Evolutionary conservation across 2,888 invertebrate species (phyloP).

Genomic region (Aphidius colemani): DNA sequence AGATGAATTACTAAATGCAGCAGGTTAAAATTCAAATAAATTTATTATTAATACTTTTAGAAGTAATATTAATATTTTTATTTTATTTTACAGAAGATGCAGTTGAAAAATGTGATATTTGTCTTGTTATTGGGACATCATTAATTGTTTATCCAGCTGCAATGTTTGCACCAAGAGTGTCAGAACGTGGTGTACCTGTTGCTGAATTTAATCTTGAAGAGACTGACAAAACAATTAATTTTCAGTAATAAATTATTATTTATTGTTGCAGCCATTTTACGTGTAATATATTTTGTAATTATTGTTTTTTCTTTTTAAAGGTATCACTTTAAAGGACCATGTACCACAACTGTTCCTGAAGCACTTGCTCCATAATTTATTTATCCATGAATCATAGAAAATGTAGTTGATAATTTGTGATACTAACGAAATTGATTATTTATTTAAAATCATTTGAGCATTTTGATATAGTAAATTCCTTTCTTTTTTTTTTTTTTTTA

Average conservation of each 20-base stretch:
- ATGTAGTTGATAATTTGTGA: too few relatives aligned
- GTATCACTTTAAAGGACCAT: slow-evolving; percentile 66
- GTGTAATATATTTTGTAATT: slow-evolving; percentile 4
- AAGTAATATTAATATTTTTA: not conserved
- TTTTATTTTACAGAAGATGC: slow-evolving; percentile 62
- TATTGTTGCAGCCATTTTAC: not conserved
- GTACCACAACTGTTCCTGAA: slow-evolving; percentile 63
- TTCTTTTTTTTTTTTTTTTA: not conserved
- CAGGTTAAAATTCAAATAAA: slow-evolving; percentile 60
- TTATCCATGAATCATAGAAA: not conserved
- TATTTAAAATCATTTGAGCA: not conserved
- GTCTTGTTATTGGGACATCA: slow-evolving; percentile 84
- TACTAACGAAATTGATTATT: not conserved
- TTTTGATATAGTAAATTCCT: not conserved
- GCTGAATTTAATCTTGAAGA: slow-evolving; percentile 74
- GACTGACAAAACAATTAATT: slow-evolving; percentile 63
- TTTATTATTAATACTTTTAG: not conserved
- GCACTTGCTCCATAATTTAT: slow-evolving; percentile 54
- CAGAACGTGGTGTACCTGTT: slow-evolving; percentile 73
- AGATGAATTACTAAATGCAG: slow-evolving; percentile 65
- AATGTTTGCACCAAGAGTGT: slow-evolving; percentile 81
- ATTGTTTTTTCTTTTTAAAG: slow-evolving; percentile 52
- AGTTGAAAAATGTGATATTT: slow-evolving; percentile 75
- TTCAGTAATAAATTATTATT: slow-evolving; percentile 58
- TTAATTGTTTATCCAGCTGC: slow-evolving; percentile 88